A percentile compares a stretch with the other conserved stretches of the same genome.
Conservation (phyloP, 1,140 invertebrate species). For the Reticulitermes speratus region DNA sequence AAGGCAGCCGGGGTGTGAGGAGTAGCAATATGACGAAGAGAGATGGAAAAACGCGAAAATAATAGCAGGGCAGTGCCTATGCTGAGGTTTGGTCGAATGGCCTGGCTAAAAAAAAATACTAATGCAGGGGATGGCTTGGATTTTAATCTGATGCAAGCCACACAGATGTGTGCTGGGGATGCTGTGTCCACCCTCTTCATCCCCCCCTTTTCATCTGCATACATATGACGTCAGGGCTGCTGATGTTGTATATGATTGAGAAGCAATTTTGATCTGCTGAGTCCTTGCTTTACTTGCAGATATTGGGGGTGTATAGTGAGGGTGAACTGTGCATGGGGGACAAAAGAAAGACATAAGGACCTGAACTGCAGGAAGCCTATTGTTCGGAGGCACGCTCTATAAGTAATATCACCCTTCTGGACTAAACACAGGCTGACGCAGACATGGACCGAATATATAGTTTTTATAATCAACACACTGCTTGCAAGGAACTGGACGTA, state of each 20-base stretch:
- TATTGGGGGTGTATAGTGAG: background rate
- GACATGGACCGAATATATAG: background rate
- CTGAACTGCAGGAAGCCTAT: background rate
- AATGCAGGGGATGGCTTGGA: background rate
- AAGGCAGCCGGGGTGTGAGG: background rate
- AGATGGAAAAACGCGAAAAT: constrained; percentile 15
- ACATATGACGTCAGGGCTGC: constrained; percentile 11
- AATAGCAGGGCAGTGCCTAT: constrained; percentile 9
- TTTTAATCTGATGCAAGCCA: constrained; percentile 18
- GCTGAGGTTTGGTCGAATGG: constrained; percentile 16
- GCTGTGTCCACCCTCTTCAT: background rate
- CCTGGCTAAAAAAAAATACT: constrained; percentile 8
- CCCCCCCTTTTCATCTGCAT: constrained; percentile 5
- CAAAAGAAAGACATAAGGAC: constrained; percentile 15
- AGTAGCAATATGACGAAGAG: background rate
- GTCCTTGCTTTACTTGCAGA: constrained; percentile 8
- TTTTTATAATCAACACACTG: background rate
- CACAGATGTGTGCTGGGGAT: background rate
- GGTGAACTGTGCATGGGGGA: background rate
- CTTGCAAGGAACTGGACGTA: background rate
- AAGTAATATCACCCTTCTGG: background rate
- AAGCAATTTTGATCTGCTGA: constrained; percentile 9
- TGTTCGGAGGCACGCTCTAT: background rate
- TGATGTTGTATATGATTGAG: constrained; percentile 13
- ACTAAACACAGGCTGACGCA: background rate